A percentile compares a stretch with the other conserved stretches of the same genome.
Conservation (phyloP, 2,888 invertebrate species). For the Agrochola litura region DNA sequence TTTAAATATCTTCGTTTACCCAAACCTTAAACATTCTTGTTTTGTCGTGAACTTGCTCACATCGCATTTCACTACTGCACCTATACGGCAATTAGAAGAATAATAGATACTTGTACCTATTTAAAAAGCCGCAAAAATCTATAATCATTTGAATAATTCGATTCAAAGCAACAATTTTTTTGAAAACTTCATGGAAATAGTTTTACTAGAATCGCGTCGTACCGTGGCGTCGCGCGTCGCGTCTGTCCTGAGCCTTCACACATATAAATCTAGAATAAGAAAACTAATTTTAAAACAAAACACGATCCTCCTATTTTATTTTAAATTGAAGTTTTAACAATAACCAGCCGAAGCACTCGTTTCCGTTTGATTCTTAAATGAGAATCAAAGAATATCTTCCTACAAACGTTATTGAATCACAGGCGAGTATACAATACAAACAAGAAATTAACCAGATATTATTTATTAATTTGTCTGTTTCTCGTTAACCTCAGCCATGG, state of each 20-base stretch:
- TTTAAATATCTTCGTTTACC: background rate
- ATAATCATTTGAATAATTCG: background rate
- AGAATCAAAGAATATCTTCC: background rate
- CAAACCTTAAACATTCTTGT: background rate
- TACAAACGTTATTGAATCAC: background rate
- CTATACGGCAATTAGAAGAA: background rate
- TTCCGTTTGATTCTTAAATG: slow-evolving; percentile 1
- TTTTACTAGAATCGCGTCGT: too few species aligned
- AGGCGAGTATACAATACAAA: background rate
- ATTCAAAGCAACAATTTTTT: too few species aligned
- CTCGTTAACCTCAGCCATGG: background rate
- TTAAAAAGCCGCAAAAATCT: background rate
- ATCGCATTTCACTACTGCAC: background rate
- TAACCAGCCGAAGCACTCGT: background rate
- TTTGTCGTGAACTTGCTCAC: background rate
- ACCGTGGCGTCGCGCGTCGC: too few species aligned
- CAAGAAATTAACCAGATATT: slow-evolving; percentile 43
- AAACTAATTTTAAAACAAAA: background rate
- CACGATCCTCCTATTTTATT: too few species aligned
- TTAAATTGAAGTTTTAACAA: background rate
- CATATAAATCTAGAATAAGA: background rate
- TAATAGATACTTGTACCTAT: background rate
- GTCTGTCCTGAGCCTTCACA: too few species aligned
- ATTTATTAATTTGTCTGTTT: slow-evolving; percentile 21
- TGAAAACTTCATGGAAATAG: too few species aligned